Conservation (phyloP, 2,113 vertebrate species). For the Alethe castanea region DNA sequence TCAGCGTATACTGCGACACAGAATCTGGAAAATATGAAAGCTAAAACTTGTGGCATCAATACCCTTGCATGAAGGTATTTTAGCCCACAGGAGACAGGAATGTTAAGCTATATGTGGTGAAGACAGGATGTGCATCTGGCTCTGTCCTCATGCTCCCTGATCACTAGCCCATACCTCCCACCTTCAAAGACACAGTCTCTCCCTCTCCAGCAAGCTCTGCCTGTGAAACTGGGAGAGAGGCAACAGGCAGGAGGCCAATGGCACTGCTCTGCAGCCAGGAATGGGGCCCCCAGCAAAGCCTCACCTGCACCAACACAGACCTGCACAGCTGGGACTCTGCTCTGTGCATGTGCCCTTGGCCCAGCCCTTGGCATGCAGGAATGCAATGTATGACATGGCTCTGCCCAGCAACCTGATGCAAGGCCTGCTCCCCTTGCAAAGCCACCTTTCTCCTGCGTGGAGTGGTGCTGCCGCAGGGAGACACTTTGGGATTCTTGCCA, state of each 20-base stretch:
- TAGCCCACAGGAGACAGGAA: neutral
- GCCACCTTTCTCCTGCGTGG: neutral
- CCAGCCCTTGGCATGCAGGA: neutral
- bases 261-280: neutral
- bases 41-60: too few species aligned
- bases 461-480: neutral
- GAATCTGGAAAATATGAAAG: too few species aligned
- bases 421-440: neutral
- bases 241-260: neutral
- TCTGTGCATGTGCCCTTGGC: neutral
- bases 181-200: fast-evolving
- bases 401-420: neutral
- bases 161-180: neutral
- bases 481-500: neutral
- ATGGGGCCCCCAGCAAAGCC: neutral
- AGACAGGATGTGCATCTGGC: neutral
- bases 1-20: too few species aligned
- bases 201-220: neutral
- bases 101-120: neutral
- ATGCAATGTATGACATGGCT: fast-evolving
- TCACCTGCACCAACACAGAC: neutral
- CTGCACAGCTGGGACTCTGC: neutral
- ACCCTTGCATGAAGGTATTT: neutral
- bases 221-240: neutral
- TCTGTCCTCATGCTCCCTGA: neutral